Conservation (phyloP, 1,140 invertebrate genomes). For the Notospermus geniculatus region DNA sequence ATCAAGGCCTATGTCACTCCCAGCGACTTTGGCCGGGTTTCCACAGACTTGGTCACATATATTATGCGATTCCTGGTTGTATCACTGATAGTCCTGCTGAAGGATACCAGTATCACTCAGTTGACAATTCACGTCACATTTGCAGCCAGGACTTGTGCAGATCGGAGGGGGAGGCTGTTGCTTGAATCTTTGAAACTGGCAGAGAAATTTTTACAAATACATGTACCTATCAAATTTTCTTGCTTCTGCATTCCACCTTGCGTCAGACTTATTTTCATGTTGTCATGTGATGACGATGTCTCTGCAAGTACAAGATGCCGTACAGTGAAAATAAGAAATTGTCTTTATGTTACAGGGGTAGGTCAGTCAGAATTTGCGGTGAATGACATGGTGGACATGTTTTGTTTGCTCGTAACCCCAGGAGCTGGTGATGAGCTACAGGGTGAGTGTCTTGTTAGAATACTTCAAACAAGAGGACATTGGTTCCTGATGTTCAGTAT, state of each 20-base stretch:
- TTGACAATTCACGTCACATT: too few species aligned
- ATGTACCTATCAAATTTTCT: not conserved
- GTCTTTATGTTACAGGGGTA: slow-evolving; percentile 55
- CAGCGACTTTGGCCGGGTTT: too few species aligned
- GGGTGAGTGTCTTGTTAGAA: slow-evolving; percentile 37
- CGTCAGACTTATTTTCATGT: too few species aligned
- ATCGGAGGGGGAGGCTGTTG: not conserved
- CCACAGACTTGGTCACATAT: too few species aligned
- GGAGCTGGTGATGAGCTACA: slow-evolving; percentile 67
- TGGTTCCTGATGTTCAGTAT: too few species aligned
- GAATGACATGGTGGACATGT: slow-evolving; percentile 67
- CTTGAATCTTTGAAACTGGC: not conserved
- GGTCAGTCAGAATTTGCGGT: slow-evolving; percentile 66
- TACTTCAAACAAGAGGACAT: too few species aligned
- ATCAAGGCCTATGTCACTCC: too few species aligned
- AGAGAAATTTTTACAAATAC: too few species aligned
- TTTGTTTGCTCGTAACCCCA: slow-evolving; percentile 63
- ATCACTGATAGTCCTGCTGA: not conserved
- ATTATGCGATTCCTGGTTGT: not conserved
- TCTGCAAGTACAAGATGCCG: not conserved
- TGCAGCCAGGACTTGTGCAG: too few species aligned
- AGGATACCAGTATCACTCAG: slow-evolving; percentile 2
- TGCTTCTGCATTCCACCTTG: too few species aligned
- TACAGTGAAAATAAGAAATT: not conserved
- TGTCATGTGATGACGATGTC: not conserved